These are phyloP conservation scores for Drosophila ananassae DNA, from an alignment of 1,140 invertebrate genomes.

Conservation along the genomic window DNA sequence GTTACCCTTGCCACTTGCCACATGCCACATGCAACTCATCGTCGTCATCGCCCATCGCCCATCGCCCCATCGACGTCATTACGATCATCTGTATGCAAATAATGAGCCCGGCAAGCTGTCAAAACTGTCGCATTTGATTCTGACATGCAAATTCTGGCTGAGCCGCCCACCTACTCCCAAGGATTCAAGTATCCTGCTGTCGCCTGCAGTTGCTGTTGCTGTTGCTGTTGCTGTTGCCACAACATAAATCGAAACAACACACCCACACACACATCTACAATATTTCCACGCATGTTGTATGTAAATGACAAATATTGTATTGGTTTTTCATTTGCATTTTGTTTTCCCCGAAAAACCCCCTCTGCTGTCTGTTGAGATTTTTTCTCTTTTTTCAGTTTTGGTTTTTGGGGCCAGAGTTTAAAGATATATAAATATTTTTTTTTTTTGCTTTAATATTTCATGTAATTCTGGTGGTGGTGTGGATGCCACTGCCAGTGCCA, in stretches of 20 bases:
- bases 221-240: slow-evolving; percentile 55
- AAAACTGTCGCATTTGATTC: slow-evolving; percentile 78
- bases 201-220: slow-evolving; percentile 44
- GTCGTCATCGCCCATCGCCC: background rate
- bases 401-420: background rate
- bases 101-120: slow-evolving; percentile 72
- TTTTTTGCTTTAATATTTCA: slow-evolving; percentile 17
- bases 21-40: background rate
- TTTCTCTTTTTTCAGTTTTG: background rate
- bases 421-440: background rate
- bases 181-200: slow-evolving; percentile 26
- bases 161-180: background rate
- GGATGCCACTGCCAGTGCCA: background rate
- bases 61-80: slow-evolving; percentile 33
- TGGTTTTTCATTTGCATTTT: slow-evolving; percentile 69
- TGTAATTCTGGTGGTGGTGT: slow-evolving; percentile 27
- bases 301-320: slow-evolving; percentile 66
- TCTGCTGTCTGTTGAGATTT: slow-evolving; percentile 12
- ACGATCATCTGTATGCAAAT: slow-evolving; percentile 47
- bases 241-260: slow-evolving; percentile 73
- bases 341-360: slow-evolving; percentile 21
- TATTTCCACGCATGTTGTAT: slow-evolving; percentile 23
- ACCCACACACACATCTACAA: slow-evolving; percentile 1
- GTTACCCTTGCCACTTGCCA: background rate
- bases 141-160: slow-evolving; percentile 68